Base-by-base conservation (phyloP, 2,888 invertebrate species). In the Nasonia oneida region DNA sequence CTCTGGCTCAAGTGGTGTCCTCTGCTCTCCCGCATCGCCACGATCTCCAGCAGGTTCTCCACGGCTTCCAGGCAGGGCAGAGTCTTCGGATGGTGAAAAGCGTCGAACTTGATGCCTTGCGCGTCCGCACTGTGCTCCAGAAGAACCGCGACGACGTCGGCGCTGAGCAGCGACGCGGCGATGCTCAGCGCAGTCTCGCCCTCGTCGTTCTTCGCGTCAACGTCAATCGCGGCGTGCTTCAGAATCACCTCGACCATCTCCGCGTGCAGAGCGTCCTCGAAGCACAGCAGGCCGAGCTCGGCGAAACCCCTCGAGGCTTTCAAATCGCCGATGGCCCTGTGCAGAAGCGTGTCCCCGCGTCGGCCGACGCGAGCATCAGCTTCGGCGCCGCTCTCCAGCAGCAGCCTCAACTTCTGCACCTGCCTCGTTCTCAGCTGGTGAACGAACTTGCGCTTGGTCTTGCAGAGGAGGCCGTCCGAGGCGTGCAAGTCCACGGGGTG, bases 361-460 rank as follows among this genome's bases (percentile, higher is more conserved):
- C 3, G 6, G 5, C 18, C 4, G 33, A 71, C 37, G 33, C 15
- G 15, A 15, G 12, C 33, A 0, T 18, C 33, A 3, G n/a, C 37
- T n/a, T 71, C n/a, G 3, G 33, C 80, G 12, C 39, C 39, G 8
- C 33, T 18, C 39, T 50, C 23, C 37, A 80, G 23, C 18, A 80
- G 18, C 0, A 71, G 37, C 14, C 33, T 50, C 33, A 80, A 12
- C 71, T 80, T 80, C 6, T 53, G 47, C 39, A 12, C 71, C 37
- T 80, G 80, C 10, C 70, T 71, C 18, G 23, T 29, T 47, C 50
- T 37, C 18, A 79, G 6, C 57, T 47, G 23, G n/a, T 73, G 18
- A n/a, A 73, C 23, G 6, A 47, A n/a, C 23, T 8, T 42, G 5
- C 42, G 47, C 12, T 67, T 33, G 3, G 33, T 33, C 33, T 67